These are phyloP conservation scores for Plotosus lineatus DNA, from an alignment of 2,113 vertebrate species.

Conservation along the genomic window DNA sequence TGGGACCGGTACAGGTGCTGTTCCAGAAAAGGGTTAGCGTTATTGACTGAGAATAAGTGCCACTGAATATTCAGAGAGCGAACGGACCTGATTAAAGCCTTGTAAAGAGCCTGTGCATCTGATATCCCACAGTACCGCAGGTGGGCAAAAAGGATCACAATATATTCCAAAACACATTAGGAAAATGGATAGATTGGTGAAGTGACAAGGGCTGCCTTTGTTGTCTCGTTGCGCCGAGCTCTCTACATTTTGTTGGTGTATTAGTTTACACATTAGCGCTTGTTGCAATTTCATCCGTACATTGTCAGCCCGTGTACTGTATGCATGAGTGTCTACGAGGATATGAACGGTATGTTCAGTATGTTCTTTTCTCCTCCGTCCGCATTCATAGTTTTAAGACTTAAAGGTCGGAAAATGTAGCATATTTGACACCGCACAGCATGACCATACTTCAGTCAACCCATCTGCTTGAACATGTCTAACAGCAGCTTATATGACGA, in stretches of 20 bases:
- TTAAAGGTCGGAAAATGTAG: not conserved
- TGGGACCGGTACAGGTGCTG: constrained; percentile 61
- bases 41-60: constrained; percentile 66
- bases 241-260: constrained; percentile 31
- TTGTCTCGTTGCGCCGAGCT: constrained; percentile 62
- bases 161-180: constrained; percentile 59
- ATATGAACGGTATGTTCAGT: not conserved
- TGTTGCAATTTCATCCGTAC: constrained; percentile 21
- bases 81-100: constrained; percentile 63
- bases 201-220: constrained; percentile 65
- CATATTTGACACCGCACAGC: constrained; percentile 21
- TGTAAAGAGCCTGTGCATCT: constrained; percentile 15
- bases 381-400: constrained; percentile 4
- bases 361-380: constrained; percentile 6
- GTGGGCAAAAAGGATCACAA: constrained; percentile 6
- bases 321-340: constrained; percentile 24
- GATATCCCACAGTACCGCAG: not conserved
- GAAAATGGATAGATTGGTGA: constrained; percentile 68
- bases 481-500: constrained; percentile 42
- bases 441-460: constrained; percentile 36
- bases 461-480: constrained; percentile 39
- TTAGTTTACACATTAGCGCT: not conserved
- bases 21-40: constrained; percentile 49
- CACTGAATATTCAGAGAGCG: constrained; percentile 69
- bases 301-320: constrained; percentile 20